These are phyloP conservation scores for Zeus faber DNA, from an alignment of 2,113 vertebrate genomes.

Conservation along the genomic window DNA sequence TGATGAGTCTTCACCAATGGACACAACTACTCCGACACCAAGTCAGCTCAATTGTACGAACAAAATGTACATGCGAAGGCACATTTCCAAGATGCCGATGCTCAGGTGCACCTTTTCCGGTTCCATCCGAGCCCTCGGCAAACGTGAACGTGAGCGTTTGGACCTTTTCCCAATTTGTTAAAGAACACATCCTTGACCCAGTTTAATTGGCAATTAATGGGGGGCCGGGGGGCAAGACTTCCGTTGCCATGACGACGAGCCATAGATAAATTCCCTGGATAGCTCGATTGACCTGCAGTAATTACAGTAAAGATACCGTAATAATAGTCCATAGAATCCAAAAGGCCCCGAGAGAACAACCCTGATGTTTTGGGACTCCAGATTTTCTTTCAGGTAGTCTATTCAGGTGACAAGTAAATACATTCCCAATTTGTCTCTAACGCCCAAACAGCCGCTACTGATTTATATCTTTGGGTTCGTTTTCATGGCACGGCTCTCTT, in stretches of 20 bases:
- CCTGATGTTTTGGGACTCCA: no score
- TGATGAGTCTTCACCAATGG: neutral
- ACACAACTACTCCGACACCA: neutral
- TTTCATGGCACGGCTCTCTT: no score
- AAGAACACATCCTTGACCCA: conserved; percentile 51
- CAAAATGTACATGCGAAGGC: no score
- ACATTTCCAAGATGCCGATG: no score
- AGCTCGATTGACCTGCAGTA: conserved; percentile 48
- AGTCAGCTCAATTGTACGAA: neutral
- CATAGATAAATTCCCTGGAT: conserved; percentile 31
- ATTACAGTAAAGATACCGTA: conserved; percentile 35
- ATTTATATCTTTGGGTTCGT: no score
- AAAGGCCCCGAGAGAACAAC: no score
- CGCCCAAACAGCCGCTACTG: no score
- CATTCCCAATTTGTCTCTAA: no score
- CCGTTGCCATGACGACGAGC: conserved; percentile 47
- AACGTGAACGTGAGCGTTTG: neutral
- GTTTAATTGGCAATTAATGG: conserved; percentile 63
- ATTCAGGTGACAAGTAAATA: no score
- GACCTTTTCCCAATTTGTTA: conserved; percentile 13
- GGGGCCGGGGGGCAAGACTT: conserved; percentile 16
- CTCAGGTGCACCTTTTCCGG: no score
- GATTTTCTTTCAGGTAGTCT: no score
- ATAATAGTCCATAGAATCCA: conserved; percentile 37
- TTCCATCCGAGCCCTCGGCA: neutral